Evolutionary conservation across 2,113 vertebrate species (phyloP).

Genomic region (Heterotis niloticus): DNA sequence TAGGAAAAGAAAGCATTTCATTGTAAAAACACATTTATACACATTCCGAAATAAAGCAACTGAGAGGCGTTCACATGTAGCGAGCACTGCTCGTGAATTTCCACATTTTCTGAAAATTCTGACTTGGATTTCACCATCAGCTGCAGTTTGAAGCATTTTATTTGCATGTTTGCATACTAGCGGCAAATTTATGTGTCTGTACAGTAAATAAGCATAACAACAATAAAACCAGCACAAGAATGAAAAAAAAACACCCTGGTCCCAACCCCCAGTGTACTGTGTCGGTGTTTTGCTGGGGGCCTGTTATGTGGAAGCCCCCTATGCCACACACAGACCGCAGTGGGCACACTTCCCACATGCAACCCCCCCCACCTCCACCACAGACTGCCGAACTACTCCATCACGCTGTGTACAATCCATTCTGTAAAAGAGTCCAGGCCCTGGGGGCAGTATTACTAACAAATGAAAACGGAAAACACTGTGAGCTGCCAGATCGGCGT

Average conservation of each 20-base stretch:
- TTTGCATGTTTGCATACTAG: neutral
- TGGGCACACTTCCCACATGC: neutral
- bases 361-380: neutral
- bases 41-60: too few relatives aligned
- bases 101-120: too few relatives aligned
- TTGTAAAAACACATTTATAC: too few relatives aligned
- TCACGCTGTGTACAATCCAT: constrained; percentile 40
- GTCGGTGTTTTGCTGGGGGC: neutral
- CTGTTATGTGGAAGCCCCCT: neutral
- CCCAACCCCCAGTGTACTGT: neutral
- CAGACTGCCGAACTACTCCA: neutral
- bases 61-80: too few relatives aligned
- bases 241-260: neutral
- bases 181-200: neutral
- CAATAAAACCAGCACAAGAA: neutral
- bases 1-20: too few relatives aligned
- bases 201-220: neutral
- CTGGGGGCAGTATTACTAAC: constrained; percentile 42
- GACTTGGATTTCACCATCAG: too few relatives aligned
- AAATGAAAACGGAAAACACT: constrained; percentile 41
- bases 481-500: constrained; percentile 33
- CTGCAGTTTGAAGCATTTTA: too few relatives aligned
- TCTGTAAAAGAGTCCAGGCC: constrained; percentile 31
- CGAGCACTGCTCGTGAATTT: too few relatives aligned
- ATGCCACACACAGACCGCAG: neutral